Evolutionary conservation across 2,113 vertebrate genomes (phyloP), one percentile per base, ranked within the genome.

Genomic region (Tragelaphus scriptus): DNA sequence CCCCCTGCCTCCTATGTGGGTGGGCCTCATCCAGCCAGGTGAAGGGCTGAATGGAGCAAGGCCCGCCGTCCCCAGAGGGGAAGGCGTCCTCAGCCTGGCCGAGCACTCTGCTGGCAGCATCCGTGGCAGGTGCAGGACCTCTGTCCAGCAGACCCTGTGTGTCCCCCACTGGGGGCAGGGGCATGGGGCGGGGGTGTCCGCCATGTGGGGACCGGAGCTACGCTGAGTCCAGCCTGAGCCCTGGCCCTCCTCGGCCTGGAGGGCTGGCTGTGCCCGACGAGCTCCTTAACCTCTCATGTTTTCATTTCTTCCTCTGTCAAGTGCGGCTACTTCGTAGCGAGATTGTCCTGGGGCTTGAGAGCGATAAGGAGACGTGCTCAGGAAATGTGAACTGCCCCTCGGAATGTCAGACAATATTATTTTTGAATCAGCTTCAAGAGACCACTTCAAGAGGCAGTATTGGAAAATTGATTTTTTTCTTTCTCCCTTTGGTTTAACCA

Each of bases 351-450:
- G 30, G 63, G 80, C 86, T 88, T 3, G 44, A 58, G 28, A 28
- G 80, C 0, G 9, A 8, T 32, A 2, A 2, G 1, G 6, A 21
- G 51, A 28, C 3, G 8, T 19, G 30, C 80, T 59, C 6, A 1
- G 21, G 36, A 23, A 63, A 49, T 0, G 32, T 12, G 30, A 79
- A 55, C 51, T 19, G 86, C 44, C 30, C 51, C 58, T n/a, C 63
- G 7, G 95, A 85, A 40, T 53, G 86, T 65, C 92, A 90, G 90
- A 23, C 63, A 30, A 21, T 56, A 65, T 85, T 85, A 65, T 89
- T 93, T 97, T 23, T 59, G 82, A 96, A 71, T 88, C 65, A 3
- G 81, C 51, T 87, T 97, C 65, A 63, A 94, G 89, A 65, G 32
- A 6, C 16, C 68, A 7, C 97, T 93, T 85, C 94, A 85, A 80